phyloP scores from a whole-genome alignment of 2,888 invertebrate genomes.

The Ichneumoninae sp. region DNA sequence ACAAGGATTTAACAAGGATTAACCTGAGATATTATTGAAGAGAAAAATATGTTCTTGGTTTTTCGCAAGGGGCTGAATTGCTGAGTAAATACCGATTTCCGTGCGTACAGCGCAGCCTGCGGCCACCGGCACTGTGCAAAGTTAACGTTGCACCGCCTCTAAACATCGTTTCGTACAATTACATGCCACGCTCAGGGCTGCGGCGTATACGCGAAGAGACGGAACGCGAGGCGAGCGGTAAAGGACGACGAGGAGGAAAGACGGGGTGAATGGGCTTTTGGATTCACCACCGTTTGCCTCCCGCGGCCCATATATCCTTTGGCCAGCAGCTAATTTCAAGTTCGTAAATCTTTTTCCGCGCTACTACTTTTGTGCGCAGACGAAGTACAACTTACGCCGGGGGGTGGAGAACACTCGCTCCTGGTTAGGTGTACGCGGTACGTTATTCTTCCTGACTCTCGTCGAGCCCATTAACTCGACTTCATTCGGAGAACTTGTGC shows the following conservation, averaged over 20 bases:
- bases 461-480: constrained; percentile 37
- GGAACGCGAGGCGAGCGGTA: neutral
- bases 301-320: constrained; percentile 31
- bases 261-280: constrained; percentile 25
- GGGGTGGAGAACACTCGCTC: constrained; percentile 4
- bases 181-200: constrained; percentile 14
- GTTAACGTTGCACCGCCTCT: constrained; percentile 33
- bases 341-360: constrained; percentile 52
- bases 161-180: constrained; percentile 27
- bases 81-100: neutral
- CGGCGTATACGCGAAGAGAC: neutral
- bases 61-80: neutral
- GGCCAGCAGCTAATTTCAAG: constrained; percentile 48
- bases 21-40: no score
- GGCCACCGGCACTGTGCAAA: constrained; percentile 16
- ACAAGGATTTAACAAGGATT: no score
- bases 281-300: constrained; percentile 19
- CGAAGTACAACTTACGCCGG: constrained; percentile 26
- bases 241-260: constrained; percentile 15
- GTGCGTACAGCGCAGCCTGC: neutral
- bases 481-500: constrained; percentile 23
- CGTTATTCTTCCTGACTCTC: constrained; percentile 24
- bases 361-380: constrained; percentile 4
- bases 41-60: neutral
- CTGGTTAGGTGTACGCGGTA: constrained; percentile 28